Evolutionary conservation across 30 jellyfish, hydroid and myxozoan genomes (phyloP), one percentile per base, ranked within the genome.

Genomic region (Phacellophora camtschatica): DNA sequence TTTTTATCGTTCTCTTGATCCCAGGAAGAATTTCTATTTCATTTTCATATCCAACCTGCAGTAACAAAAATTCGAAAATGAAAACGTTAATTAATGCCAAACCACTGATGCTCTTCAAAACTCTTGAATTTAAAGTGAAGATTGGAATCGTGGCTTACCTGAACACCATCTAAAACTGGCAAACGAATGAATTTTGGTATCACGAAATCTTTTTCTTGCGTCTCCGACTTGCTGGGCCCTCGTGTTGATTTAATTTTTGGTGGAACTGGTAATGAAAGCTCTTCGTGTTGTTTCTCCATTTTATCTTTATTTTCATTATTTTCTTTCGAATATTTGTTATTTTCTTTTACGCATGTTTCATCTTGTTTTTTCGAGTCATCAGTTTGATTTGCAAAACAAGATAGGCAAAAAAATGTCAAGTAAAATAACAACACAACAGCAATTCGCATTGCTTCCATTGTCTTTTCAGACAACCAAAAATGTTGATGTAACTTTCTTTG

Each of bases 21-120:
- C 95, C 85, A 48, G 95, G 85, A 13, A 73, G 62, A 12, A 84
- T 0, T 48, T 84, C 89, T 5, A 84, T 61, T 48, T 73, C 71
- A 22, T 33, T 73, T 35, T 66, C 84, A 35, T 36, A 42, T 11
- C 95, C 95, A 62, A 62, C 84, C 95, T 84, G 54, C 16, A 39
- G 32, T 34, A 11, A 28, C 15, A 27, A 5, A 8, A 15, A 27
- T 39, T 39, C 13, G n/a, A n/a, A n/a, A n/a, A n/a, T 39, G 51
- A 39, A 39, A 39, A 39, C 11, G 13, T 39, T 39, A 39, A 41
- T 9, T 41, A 41, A 9, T 41, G 55, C 1, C n/a, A n/a, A n/a
- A 46, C n/a, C 29, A 28, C 61, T 46, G 30, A 10, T 2, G 8
- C 7, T 13, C n/a, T 0, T 46, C 61, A 46, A 46, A 5, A 11